Conservation (phyloP, 2,888 invertebrate genomes). For the Strigamia maritima region DNA sequence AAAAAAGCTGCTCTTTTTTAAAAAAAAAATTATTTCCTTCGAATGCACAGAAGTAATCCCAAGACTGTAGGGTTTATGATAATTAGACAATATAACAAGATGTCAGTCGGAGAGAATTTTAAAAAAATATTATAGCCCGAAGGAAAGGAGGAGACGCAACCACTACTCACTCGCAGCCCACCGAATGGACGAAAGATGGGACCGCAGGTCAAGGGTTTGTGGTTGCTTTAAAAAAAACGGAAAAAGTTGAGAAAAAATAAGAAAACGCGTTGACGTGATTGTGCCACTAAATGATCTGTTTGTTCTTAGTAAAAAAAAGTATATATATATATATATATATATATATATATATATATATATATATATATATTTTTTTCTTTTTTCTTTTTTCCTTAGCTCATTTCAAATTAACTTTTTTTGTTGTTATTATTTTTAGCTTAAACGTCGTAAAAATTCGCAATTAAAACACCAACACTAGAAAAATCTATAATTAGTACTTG, state of each 20-base stretch:
- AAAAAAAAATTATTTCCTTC: background rate
- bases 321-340: too few relatives aligned
- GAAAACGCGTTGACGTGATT: slow-evolving; percentile 24
- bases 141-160: slow-evolving; percentile 6
- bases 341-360: too few relatives aligned
- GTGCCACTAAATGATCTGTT: slow-evolving; percentile 34
- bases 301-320: background rate
- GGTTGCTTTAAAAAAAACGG: background rate
- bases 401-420: too few relatives aligned
- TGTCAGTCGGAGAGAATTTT: background rate
- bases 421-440: too few relatives aligned
- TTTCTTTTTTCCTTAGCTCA: too few relatives aligned
- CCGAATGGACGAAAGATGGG: slow-evolving; percentile 21
- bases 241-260: background rate
- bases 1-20: background rate
- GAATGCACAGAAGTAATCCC: background rate
- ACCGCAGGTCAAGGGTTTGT: slow-evolving; percentile 34
- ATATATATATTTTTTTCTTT: too few relatives aligned
- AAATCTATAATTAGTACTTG: background rate
- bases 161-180: background rate
- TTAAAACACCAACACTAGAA: background rate
- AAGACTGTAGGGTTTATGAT: background rate
- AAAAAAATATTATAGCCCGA: background rate
- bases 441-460: too few relatives aligned
- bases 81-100: slow-evolving; percentile 13